Base-by-base conservation (phyloP, 1,140 invertebrate species). In the Trissolcus basalis region DNA sequence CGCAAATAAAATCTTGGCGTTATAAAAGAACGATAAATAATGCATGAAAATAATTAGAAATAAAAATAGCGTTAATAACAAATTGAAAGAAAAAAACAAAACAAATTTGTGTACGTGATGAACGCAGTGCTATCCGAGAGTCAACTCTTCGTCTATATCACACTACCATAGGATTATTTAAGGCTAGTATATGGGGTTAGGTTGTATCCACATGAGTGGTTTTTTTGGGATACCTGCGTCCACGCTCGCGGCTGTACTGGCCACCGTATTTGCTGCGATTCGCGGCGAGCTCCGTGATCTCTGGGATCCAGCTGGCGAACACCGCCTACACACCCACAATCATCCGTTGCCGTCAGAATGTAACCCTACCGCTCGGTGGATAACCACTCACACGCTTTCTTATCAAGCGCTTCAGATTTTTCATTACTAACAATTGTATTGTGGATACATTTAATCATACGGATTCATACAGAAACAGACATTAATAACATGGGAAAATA, bases 251-350 rank as follows among this genome's bases (percentile, higher is more conserved):
- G 92, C 95, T 97, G 93, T 97, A 97, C 90, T 95, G 94, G 91
- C 97, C 97, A 92, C 96, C 96, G 93, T 98, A 98, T 93, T 97
- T 98, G 92, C 96, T 94, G 89, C 96, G 93, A 91, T 96, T 96
- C 89, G 96, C 96, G 90, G 97, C 94, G 91, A 98, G 95, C 91
- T 98, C 96, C 90, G 96, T 97, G 91, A 98, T 98, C 93, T 98
- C 97, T 89, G 97, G 97, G 91, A 98, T 97, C 95, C 96, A 98
- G 93, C 96, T 98, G 91, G 97, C 96, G 94, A 98, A 98, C 92
- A 98, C 95, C 92, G 95, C 95, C 95, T 96, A 95, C 87, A 91
- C 91, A 90, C 89, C 87, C 89, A 90, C 87, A 90, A 88, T 87
- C 81, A 88, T 86, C 83, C 85, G 81, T 84, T 86, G 82, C 84